A percentile compares a stretch with the other conserved stretches of the same genome.
Conservation (phyloP, 1,140 invertebrate genomes). For the Polypedilum vanderplanki region DNA sequence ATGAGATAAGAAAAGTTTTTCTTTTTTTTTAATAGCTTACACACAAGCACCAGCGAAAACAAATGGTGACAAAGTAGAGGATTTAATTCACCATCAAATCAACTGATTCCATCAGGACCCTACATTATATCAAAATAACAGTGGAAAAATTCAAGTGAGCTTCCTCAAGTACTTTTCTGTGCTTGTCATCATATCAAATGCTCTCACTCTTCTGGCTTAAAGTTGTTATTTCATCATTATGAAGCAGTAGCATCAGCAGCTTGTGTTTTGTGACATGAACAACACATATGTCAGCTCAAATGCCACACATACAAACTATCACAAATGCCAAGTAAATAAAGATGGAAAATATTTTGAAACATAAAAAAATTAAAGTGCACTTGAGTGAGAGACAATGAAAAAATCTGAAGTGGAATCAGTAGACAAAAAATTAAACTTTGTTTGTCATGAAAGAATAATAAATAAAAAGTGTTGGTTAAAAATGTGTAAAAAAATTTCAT, state of each 20-base stretch:
- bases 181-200: constrained; percentile 4
- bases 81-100: not conserved
- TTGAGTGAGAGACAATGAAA: not conserved
- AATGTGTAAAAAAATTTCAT: not conserved
- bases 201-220: constrained; percentile 16
- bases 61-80: constrained; percentile 1
- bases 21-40: not conserved
- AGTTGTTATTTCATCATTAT: not conserved
- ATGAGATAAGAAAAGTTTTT: not conserved
- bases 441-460: not conserved
- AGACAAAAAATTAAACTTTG: not conserved
- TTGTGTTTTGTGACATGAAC: not conserved
- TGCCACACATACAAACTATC: constrained; percentile 7
- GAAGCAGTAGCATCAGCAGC: not conserved
- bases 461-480: not conserved
- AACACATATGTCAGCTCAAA: not conserved
- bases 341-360: not conserved
- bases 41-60: constrained; percentile 20
- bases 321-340: not conserved
- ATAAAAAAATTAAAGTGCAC: not conserved
- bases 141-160: not conserved
- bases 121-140: constrained; percentile 3
- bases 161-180: not conserved
- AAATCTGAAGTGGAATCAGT: not conserved
- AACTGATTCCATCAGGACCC: constrained; percentile 7